These are phyloP conservation scores for Cantharis rufa DNA, from an alignment of 2,888 invertebrate species.

Conservation along the genomic window DNA sequence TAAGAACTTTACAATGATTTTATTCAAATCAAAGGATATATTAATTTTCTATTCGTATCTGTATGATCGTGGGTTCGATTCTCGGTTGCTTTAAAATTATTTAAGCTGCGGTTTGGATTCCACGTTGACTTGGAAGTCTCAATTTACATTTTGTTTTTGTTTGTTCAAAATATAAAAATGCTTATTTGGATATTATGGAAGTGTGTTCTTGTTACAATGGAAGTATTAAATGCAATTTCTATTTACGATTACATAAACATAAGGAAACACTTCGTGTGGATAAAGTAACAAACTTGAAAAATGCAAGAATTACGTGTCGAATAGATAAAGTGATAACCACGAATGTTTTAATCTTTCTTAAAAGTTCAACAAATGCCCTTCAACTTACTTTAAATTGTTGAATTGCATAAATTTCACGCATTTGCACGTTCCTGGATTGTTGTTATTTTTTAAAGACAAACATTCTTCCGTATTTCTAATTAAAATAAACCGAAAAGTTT, in stretches of 20 bases:
- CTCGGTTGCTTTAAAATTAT: not conserved
- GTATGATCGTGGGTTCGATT: no score
- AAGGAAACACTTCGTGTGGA: not conserved
- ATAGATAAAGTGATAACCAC: not conserved
- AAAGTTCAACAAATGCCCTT: slow-evolving; percentile 3
- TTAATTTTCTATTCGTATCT: no score
- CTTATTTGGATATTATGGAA: no score
- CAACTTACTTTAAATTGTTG: not conserved
- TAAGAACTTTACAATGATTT: not conserved
- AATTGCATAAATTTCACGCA: not conserved
- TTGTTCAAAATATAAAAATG: no score
- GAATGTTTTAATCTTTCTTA: not conserved
- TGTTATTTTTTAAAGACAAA: not conserved
- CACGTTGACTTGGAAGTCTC: no score
- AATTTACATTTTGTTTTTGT: not conserved
- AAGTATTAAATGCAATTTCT: not conserved
- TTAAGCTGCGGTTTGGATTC: no score
- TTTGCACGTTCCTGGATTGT: not conserved
- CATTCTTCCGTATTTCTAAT: not conserved
- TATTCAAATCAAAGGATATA: not conserved
- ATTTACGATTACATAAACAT: not conserved
- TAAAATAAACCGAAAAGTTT: no score
- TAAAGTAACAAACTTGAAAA: not conserved
- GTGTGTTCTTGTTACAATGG: not conserved
- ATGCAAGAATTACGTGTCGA: not conserved